These are phyloP conservation scores for Chironex yamaguchii DNA, from an alignment of 30 jellyfish, hydroid and myxozoan species.

Conservation along the genomic window DNA sequence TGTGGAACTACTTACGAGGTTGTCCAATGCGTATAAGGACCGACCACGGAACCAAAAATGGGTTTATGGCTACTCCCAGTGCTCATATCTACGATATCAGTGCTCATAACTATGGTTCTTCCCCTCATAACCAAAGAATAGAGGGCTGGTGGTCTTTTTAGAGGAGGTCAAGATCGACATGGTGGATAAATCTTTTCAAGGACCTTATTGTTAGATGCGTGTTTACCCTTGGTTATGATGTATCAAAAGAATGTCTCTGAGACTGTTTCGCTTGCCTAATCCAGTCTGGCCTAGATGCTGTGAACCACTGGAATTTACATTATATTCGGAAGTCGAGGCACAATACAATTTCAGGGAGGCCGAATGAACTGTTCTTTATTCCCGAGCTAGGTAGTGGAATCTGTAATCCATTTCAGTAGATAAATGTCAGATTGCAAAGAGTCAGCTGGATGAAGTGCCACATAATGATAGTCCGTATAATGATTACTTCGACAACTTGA, in stretches of 20 bases:
- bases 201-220: constrained; percentile 58
- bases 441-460: constrained; percentile 61
- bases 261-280: constrained; percentile 55
- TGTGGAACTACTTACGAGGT: constrained; percentile 55
- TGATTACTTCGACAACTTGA: constrained; percentile 43
- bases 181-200: constrained; percentile 80
- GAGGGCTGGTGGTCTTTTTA: constrained; percentile 84
- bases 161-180: constrained; percentile 51
- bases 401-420: constrained; percentile 32
- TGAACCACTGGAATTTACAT: constrained; percentile 78
- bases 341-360: constrained; percentile 80
- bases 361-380: constrained; percentile 53
- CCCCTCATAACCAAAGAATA: constrained; percentile 80
- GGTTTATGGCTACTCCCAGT: constrained; percentile 67
- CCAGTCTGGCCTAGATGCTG: constrained; percentile 74
- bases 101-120: constrained; percentile 75
- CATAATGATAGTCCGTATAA: constrained; percentile 26
- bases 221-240: constrained; percentile 47
- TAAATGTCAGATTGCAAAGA: constrained; percentile 42
- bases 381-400: constrained; percentile 66
- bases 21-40: constrained; percentile 54
- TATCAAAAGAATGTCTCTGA: constrained; percentile 63
- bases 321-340: constrained; percentile 65
- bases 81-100: constrained; percentile 39
- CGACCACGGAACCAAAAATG: constrained; percentile 75